Percentiles rank a stretch among this genome's conserved stretches.
Evolutionary conservation across 2,888 invertebrate species (phyloP).

Genomic region (Hydraecia micacea): DNA sequence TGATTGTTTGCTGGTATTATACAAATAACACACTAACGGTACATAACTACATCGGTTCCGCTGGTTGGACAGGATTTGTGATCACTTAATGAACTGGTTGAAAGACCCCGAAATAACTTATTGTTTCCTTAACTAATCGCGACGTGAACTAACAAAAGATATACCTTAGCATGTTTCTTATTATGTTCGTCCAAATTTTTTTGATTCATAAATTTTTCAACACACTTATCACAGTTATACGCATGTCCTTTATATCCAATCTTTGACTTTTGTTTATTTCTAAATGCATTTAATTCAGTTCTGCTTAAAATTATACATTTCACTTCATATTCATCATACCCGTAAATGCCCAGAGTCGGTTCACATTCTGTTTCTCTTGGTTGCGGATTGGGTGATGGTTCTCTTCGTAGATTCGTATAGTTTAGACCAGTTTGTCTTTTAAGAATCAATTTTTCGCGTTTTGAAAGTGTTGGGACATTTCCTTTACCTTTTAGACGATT

Average conservation of each 20-base stretch:
- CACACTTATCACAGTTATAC: slow-evolving; percentile 21
- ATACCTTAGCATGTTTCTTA: slow-evolving; percentile 25
- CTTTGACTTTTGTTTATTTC: slow-evolving; percentile 14
- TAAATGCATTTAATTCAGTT: slow-evolving; percentile 20
- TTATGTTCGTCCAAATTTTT: slow-evolving; percentile 38
- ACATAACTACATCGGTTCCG: too few relatives aligned
- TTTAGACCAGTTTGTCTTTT: background rate
- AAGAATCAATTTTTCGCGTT: slow-evolving; percentile 6
- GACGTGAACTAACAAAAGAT: slow-evolving; percentile 1
- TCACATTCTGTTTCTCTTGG: background rate
- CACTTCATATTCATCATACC: slow-evolving; percentile 10
- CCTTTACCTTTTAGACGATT: slow-evolving; percentile 6
- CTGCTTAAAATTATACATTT: slow-evolving; percentile 26
- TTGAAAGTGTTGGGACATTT: background rate
- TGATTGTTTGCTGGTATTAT: too few relatives aligned
- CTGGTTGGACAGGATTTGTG: too few relatives aligned
- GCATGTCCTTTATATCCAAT: slow-evolving; percentile 18
- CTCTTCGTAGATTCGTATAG: background rate
- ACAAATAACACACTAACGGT: too few relatives aligned
- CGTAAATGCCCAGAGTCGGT: background rate
- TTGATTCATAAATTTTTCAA: slow-evolving; percentile 20
- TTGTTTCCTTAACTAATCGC: background rate
- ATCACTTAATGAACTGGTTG: too few relatives aligned
- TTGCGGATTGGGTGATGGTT: too few relatives aligned
- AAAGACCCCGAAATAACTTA: background rate